Base-by-base conservation (phyloP, 2,113 vertebrate species). In the Notothenia coriiceps region DNA sequence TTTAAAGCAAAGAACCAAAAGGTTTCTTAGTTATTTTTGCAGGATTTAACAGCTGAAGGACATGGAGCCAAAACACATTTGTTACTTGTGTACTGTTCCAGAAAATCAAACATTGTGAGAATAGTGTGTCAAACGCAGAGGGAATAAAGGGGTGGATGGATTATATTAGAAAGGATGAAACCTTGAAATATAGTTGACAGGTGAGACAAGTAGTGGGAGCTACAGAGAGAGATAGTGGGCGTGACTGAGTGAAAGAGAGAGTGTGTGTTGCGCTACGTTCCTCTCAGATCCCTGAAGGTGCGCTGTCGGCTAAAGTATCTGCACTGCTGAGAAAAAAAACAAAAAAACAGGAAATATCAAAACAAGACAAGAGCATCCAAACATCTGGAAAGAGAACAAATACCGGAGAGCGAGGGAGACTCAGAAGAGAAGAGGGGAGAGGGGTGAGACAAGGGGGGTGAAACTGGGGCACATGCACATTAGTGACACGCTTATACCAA, bases 291-390 rank as follows among this genome's bases (percentile, higher is more conserved):
- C 73, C 59, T 67, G 67, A 79, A 86, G 85, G 62, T 87, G 64
- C 0, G 43, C 82, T 71, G 80, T 74, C 15, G 35, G 79, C 49
- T 40, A 61, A 44, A 40, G 71, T 49, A 66, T 84, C 85, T 80
- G 60, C 79, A 63, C 85, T 90, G 87, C 86, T 90, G 87, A 91
- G 82, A 77, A 75, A 77, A 80, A 70, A 77, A 76, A 77, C n/a
- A 70, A 35, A 76, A 25, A 40, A 40, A 40, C 35, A 40, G 7
- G 29, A 6, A 40, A 40, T 57, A 74, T 44, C 47, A 35, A 50
- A 52, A 81, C 60, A 76, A 49, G 10, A 78, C 64, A 12, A 50
- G 46, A 77, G 60, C 40, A 2, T 80, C 70, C 44, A 79, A 73
- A 74, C 64, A 76, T 46, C 11, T 11, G 51, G 7, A n/a, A 2